Evolutionary conservation across 2,113 vertebrate species (phyloP), one percentile per base, ranked within the genome.

Genomic region (Gadus chalcogrammus): DNA sequence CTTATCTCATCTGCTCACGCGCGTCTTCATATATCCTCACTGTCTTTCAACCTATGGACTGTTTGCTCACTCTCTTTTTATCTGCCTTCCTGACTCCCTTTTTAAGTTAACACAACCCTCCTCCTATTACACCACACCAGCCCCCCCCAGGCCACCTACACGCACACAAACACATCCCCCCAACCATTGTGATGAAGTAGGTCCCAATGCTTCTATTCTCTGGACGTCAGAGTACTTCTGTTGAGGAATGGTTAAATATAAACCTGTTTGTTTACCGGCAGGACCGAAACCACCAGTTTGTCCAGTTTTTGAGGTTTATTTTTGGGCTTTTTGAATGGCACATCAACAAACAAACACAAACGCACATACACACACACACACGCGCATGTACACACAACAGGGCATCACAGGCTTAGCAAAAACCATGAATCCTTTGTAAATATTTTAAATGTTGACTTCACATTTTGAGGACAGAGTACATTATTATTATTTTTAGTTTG

Each of bases 181-280:
- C 72, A 8, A 61, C 69, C 75, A 72, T 79, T 75, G 75, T 77
- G 78, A 79, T 75, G 78, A 84, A 68, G 78, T 79, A 83, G 74
- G 77, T 70, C 72, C 63, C 31, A 35, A 35, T 3, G 16, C 69
- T 66, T 65, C 77, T 64, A 69, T 79, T 85, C 81, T 73, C 71
- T 62, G 67, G 77, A 79, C 81, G 82, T 85, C 79, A 78, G 70
- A 69, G 72, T 75, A 52, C 69, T 68, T 79, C 77, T 79, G 74
- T 74, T 69, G 61, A 61, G 53, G 68, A 81, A 83, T 71, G 73
- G 82, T 85, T 84, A 84, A 85, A 84, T 79, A 84, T 87, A 87
- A 85, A 80, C 85, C 68, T 69, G 69, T 69, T 67, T 81, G 66
- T 81, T 68, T 68, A 71, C 73, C 65, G 56, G 61, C 52, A 59